A percentile compares a stretch with the other conserved stretches of the same genome.
Evolutionary conservation across 2,113 vertebrate species (phyloP).

Genomic region (Ptyas mucosa): DNA sequence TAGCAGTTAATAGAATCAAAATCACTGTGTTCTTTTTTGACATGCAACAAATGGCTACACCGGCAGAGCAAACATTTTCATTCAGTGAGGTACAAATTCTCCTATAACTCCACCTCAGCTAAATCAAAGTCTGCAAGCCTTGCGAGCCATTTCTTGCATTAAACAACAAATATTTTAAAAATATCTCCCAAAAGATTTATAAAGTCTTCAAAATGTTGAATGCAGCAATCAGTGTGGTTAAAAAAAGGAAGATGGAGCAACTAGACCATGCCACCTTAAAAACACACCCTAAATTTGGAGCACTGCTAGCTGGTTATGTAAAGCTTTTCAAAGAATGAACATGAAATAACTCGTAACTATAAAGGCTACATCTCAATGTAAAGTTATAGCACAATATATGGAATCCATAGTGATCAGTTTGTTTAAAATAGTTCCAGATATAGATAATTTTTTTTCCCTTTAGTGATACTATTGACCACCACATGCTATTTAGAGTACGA

Average conservation of each 20-base stretch:
- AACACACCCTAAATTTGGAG: background rate
- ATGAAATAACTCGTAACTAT: background rate
- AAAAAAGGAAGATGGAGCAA: background rate
- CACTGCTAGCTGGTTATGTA: background rate
- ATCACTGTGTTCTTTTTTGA: conserved; percentile 43
- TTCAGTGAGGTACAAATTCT: background rate
- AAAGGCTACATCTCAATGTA: background rate
- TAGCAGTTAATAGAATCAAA: conserved; percentile 66
- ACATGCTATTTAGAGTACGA: background rate
- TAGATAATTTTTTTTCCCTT: background rate
- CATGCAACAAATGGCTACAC: conserved; percentile 63
- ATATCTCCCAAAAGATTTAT: background rate
- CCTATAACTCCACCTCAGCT: background rate
- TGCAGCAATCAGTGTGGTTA: background rate
- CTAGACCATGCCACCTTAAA: accelerated
- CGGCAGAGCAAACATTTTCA: background rate
- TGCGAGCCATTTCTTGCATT: conserved; percentile 56
- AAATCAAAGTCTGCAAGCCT: background rate
- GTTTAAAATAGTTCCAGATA: background rate
- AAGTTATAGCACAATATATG: background rate
- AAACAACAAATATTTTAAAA: conserved; percentile 13
- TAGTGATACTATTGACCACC: too few relatives aligned
- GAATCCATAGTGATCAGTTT: background rate
- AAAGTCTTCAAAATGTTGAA: conserved; percentile 55
- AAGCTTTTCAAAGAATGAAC: background rate